Evolutionary conservation across 2,888 invertebrate species (phyloP).

Genomic region (Plutella xylostella): DNA sequence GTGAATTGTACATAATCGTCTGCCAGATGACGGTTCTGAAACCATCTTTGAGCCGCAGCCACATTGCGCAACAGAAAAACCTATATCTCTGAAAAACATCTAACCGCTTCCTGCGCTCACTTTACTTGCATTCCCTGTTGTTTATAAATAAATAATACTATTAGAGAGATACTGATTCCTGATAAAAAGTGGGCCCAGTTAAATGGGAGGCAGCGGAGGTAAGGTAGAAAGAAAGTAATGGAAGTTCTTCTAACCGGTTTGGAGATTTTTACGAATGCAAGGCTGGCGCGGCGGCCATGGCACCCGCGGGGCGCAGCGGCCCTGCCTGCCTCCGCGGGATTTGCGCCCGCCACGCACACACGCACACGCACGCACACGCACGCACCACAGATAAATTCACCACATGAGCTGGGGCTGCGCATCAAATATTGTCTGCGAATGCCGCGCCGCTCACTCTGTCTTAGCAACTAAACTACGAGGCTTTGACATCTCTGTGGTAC

Average conservation of each 20-base stretch:
- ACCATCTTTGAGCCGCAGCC: conserved; percentile 42
- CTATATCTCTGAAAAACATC: conserved; percentile 49
- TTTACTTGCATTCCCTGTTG: conserved; percentile 64
- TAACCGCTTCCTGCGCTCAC: conserved; percentile 59
- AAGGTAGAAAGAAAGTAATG: conserved; percentile 70
- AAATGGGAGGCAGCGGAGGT: conserved; percentile 68
- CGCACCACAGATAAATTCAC: conserved; percentile 22
- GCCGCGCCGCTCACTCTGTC: too few relatives aligned
- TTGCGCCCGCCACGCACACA: conserved; percentile 39
- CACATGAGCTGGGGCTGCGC: too few relatives aligned
- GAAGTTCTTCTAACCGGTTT: conserved; percentile 69
- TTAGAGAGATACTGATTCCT: conserved; percentile 68
- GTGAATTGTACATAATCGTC: conserved; percentile 32
- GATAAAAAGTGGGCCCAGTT: conserved; percentile 69
- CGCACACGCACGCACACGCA: conserved; percentile 34
- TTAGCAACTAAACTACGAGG: too few relatives aligned
- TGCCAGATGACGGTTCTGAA: conserved; percentile 36
- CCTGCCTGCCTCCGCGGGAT: conserved; percentile 39
- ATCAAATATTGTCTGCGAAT: too few relatives aligned
- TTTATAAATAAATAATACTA: conserved; percentile 71
- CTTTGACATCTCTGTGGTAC: too few relatives aligned
- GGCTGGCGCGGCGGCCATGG: conserved; percentile 50
- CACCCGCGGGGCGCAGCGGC: conserved; percentile 32
- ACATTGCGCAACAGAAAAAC: conserved; percentile 46
- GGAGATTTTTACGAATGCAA: conserved; percentile 70